phyloP scores from a whole-genome alignment of 1,140 invertebrate genomes.

The Anastrepha ludens region DNA sequence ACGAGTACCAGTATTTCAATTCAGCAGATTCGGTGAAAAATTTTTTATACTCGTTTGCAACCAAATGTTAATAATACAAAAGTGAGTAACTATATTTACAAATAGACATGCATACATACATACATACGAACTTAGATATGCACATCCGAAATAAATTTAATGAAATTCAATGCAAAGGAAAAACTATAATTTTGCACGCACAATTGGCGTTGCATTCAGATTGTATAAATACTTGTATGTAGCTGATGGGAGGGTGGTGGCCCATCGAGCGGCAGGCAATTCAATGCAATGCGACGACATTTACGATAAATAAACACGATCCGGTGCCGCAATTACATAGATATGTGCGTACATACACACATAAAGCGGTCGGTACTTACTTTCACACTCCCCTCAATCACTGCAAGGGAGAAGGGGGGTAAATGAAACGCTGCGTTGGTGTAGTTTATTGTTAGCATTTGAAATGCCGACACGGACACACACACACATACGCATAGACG shows the following conservation, averaged over 20 bases:
- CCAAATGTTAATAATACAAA: slow-evolving; percentile 17
- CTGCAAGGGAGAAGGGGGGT: background rate
- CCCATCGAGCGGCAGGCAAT: background rate
- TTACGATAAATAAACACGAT: slow-evolving; percentile 6
- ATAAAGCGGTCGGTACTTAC: background rate
- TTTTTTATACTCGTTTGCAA: background rate
- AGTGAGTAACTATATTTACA: background rate
- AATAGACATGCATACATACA: background rate
- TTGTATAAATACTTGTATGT: background rate
- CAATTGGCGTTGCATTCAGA: slow-evolving; percentile 42
- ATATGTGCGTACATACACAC: background rate
- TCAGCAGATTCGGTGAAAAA: background rate
- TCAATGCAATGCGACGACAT: background rate
- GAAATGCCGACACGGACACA: background rate
- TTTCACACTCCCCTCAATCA: background rate
- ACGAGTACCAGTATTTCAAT: background rate
- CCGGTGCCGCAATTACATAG: background rate
- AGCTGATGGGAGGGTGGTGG: background rate
- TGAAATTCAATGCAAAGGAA: slow-evolving; percentile 36
- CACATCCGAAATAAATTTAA: slow-evolving; percentile 22
- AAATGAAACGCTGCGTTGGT: background rate
- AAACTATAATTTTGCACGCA: slow-evolving; percentile 45
- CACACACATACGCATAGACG: background rate
- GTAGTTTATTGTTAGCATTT: background rate
- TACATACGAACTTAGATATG: background rate